These are phyloP conservation scores for Drosophila paulistorum DNA, from an alignment of 1,140 invertebrate genomes.

Conservation along the genomic window DNA sequence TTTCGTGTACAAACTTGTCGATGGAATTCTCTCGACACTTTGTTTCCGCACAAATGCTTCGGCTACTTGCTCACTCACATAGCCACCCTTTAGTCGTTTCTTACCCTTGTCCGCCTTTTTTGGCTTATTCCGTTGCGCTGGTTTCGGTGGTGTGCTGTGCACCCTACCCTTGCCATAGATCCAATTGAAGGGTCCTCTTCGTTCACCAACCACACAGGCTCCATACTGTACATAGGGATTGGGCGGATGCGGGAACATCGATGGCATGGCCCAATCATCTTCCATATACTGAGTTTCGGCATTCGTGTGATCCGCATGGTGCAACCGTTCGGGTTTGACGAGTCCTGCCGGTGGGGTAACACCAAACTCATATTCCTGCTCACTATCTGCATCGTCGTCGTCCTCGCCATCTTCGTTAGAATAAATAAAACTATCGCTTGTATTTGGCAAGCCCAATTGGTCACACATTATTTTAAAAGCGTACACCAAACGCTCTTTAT, in stretches of 20 bases:
- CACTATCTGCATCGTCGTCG: conserved; percentile 62
- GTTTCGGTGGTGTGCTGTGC: conserved; percentile 36
- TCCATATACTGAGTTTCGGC: conserved; percentile 68
- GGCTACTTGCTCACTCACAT: background rate
- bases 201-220: conserved; percentile 54
- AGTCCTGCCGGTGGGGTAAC: conserved; percentile 78
- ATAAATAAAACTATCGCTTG: conserved; percentile 44
- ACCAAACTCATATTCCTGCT: conserved; percentile 74
- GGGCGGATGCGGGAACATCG: conserved; percentile 56
- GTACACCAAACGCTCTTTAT: conserved; percentile 50
- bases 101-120: conserved; percentile 22
- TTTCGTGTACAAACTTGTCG: background rate
- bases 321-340: conserved; percentile 56
- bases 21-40: background rate
- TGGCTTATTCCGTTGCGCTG: conserved; percentile 19
- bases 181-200: conserved; percentile 46
- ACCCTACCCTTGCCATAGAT: conserved; percentile 56
- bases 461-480: conserved; percentile 42
- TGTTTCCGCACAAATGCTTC: background rate
- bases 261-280: conserved; percentile 60
- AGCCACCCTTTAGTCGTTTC: conserved; percentile 21
- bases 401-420: conserved; percentile 44
- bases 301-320: conserved; percentile 39
- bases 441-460: conserved; percentile 23
- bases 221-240: conserved; percentile 56